Conservation (phyloP, 2,797 vertebrate genomes). For the Valencia hispanica region DNA sequence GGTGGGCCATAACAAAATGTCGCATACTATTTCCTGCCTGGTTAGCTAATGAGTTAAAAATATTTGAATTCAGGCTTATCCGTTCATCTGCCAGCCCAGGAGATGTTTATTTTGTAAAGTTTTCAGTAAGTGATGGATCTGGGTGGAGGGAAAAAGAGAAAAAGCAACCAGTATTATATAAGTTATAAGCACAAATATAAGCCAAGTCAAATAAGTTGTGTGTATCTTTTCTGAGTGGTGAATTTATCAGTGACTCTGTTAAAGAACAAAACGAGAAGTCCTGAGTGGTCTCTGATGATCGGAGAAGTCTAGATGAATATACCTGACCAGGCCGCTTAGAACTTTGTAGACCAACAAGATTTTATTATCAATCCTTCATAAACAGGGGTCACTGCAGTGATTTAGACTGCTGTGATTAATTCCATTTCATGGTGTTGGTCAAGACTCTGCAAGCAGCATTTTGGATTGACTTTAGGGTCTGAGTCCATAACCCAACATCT, state of each 20-base stretch:
- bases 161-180: slow-evolving; percentile 27
- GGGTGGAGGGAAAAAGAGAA: neutral
- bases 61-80: slow-evolving; percentile 29
- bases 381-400: neutral
- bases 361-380: neutral
- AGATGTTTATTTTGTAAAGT: slow-evolving; percentile 18
- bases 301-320: neutral
- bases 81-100: slow-evolving; percentile 13
- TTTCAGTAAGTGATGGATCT: neutral
- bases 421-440: too few species aligned
- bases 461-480: too few species aligned
- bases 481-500: too few species aligned
- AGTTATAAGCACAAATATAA: slow-evolving; percentile 23
- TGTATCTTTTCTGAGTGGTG: slow-evolving; percentile 1
- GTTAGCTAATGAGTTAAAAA: slow-evolving; percentile 31
- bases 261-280: slow-evolving; percentile 11
- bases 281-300: neutral
- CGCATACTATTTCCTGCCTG: slow-evolving; percentile 16
- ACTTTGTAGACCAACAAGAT: neutral
- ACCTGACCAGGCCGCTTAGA: neutral
- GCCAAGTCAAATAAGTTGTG: slow-evolving; percentile 25
- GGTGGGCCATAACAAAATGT: slow-evolving; percentile 32
- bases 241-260: slow-evolving; percentile 20
- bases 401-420: neutral
- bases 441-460: too few species aligned